A percentile compares a stretch with the other conserved stretches of the same genome.
Evolutionary conservation across 2,113 vertebrate genomes (phyloP).

Genomic region (Otis tarda): DNA sequence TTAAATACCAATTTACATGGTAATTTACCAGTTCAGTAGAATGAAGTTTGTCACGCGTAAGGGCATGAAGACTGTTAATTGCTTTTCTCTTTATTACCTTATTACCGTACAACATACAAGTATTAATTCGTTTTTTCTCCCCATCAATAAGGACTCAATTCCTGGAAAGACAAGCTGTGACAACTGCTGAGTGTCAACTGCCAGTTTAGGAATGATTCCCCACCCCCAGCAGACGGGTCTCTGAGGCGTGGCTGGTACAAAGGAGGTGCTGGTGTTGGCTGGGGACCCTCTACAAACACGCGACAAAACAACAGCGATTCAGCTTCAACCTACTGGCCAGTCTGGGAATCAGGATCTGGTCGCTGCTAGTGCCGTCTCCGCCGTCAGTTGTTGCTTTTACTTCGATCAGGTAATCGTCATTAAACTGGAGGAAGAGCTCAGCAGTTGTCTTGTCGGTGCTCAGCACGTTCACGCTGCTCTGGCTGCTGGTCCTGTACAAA

Average conservation of each 20-base stretch:
- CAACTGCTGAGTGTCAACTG: neutral
- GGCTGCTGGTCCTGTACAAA: constrained; percentile 83
- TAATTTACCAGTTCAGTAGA: neutral
- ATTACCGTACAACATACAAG: neutral
- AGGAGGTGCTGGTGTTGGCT: fast-evolving
- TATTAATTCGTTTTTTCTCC: neutral
- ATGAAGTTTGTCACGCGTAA: neutral
- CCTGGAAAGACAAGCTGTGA: neutral
- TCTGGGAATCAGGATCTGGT: constrained; percentile 90
- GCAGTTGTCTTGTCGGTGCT: constrained; percentile 80
- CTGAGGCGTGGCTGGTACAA: too few relatives aligned
- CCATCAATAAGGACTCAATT: neutral
- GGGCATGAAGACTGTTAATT: neutral
- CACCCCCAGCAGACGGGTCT: too few relatives aligned
- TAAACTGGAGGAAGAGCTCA: constrained; percentile 81
- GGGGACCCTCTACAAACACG: fast-evolving
- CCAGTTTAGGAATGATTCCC: neutral
- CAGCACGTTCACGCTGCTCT: constrained; percentile 74
- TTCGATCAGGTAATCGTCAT: constrained; percentile 89
- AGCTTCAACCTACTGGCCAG: constrained; percentile 74
- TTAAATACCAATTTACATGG: neutral
- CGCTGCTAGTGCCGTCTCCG: constrained; percentile 87
- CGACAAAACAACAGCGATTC: neutral
- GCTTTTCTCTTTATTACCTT: constrained; percentile 20
- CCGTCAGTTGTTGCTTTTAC: constrained; percentile 86